Evolutionary conservation across 2,888 invertebrate genomes (phyloP), one percentile per base, ranked within the genome.

Genomic region (Eurytoma adleriae): DNA sequence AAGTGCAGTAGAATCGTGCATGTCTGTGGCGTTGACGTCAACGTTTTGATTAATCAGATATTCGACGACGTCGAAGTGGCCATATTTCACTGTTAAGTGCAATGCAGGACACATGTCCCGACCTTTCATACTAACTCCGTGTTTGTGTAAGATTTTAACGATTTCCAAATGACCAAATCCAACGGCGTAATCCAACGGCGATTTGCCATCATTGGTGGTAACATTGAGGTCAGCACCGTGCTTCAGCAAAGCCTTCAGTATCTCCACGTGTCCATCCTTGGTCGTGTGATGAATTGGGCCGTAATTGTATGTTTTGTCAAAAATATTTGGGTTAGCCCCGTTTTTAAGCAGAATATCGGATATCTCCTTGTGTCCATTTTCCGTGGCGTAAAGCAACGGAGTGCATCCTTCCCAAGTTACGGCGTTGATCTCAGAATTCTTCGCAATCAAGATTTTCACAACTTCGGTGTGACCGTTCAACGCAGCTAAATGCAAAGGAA

Each of bases 191-290:
- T 79, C 70, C n/a, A 80, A 61, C n/a, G 72, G 69, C 20, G 76
- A 67, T 1, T 48, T n/a, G 12, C 64, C 48, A n/a, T 48, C n/a
- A 12, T 13, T 50, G 13, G 30, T 76, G 3, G 30, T 14, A 18
- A 66, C 54, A 78, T 73, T 59, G 48, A 56, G 18, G 16, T 85
- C 61, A 24, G 80, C 75, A 64, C 80, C 81, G 72, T 68, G 48
- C 3, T 50, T 54, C 10, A 81, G 18, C n/a, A 81, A 50, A 54
- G 14, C 24, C 20, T 68, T 48, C 12, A 72, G 72, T 13, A 79
- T 71, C 0, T 72, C 69, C 0, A 54, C 7, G 48, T 54, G 48
- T 18, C 79, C 76, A 18, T 27, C 13, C 24, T 76, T 59, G 10
- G 62, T 68, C 14, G 81, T 78, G 16, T 56, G 40, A 18, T 81